phyloP scores from a whole-genome alignment of 2,888 invertebrate genomes.

The Augiades crinisus region DNA sequence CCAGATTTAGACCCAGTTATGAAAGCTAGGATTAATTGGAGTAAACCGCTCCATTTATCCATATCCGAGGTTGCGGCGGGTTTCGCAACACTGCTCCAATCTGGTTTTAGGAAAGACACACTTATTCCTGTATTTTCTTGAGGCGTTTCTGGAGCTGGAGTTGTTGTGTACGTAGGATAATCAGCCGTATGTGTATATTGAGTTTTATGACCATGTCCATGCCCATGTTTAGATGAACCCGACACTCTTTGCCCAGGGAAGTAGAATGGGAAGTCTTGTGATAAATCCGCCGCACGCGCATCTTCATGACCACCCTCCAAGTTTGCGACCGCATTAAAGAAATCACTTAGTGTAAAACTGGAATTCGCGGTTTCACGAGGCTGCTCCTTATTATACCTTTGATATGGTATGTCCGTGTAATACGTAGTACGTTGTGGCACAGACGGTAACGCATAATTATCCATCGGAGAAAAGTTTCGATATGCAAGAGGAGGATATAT shows the following conservation, averaged over 20 bases:
- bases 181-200: neutral
- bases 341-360: slow-evolving; percentile 41
- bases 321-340: slow-evolving; percentile 45
- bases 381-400: slow-evolving; percentile 29
- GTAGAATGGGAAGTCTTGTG: neutral
- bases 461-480: slow-evolving; percentile 35
- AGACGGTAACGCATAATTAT: slow-evolving; percentile 27
- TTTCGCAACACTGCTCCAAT: slow-evolving; percentile 44
- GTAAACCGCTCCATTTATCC: slow-evolving; percentile 56
- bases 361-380: slow-evolving; percentile 31
- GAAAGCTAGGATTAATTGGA: slow-evolving; percentile 55
- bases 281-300: neutral
- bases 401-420: slow-evolving; percentile 31
- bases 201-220: neutral
- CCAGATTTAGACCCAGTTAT: slow-evolving; percentile 52
- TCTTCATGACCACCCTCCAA: slow-evolving; percentile 39
- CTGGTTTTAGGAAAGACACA: slow-evolving; percentile 20
- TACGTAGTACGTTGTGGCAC: slow-evolving; percentile 31
- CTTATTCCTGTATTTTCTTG: slow-evolving; percentile 8
- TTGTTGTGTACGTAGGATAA: slow-evolving; percentile 32
- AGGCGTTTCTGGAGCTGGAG: neutral
- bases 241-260: slow-evolving; percentile 4
- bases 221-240: neutral
- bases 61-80: slow-evolving; percentile 55
- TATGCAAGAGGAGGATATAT: slow-evolving; percentile 48